Evolutionary conservation across 2,113 vertebrate genomes (phyloP).

Genomic region (Glaucomys volans): DNA sequence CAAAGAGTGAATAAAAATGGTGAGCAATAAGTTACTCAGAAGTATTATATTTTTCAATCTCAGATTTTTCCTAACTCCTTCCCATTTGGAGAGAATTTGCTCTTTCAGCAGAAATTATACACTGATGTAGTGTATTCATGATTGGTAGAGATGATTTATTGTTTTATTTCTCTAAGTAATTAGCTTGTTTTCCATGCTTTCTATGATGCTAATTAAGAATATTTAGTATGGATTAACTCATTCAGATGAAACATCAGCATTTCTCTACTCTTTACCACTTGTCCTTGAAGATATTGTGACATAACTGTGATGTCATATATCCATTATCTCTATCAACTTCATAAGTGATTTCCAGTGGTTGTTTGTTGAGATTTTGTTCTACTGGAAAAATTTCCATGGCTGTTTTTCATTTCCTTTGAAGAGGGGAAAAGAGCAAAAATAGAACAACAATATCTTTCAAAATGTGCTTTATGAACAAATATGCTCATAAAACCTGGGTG

Average conservation of each 20-base stretch:
- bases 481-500: constrained; percentile 22
- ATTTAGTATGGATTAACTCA: constrained; percentile 77
- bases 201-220: constrained; percentile 73
- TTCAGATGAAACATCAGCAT: constrained; percentile 66
- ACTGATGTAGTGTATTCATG: constrained; percentile 35
- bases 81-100: constrained; percentile 25
- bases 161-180: constrained; percentile 78
- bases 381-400: constrained; percentile 54
- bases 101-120: constrained; percentile 58
- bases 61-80: neutral
- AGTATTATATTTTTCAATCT: neutral
- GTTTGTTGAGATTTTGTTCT: constrained; percentile 66
- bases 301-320: constrained; percentile 45
- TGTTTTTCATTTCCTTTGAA: constrained; percentile 59
- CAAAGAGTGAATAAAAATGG: neutral
- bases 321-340: constrained; percentile 70
- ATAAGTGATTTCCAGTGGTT: constrained; percentile 57
- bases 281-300: constrained; percentile 32
- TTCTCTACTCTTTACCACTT: constrained; percentile 57
- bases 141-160: constrained; percentile 75
- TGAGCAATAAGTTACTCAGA: neutral
- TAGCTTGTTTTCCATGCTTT: constrained; percentile 77
- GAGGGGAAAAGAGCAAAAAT: constrained; percentile 50
- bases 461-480: constrained; percentile 60
- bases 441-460: constrained; percentile 53